phyloP scores from a whole-genome alignment of 2,797 vertebrate genomes.

The Holocentrus rufus region DNA sequence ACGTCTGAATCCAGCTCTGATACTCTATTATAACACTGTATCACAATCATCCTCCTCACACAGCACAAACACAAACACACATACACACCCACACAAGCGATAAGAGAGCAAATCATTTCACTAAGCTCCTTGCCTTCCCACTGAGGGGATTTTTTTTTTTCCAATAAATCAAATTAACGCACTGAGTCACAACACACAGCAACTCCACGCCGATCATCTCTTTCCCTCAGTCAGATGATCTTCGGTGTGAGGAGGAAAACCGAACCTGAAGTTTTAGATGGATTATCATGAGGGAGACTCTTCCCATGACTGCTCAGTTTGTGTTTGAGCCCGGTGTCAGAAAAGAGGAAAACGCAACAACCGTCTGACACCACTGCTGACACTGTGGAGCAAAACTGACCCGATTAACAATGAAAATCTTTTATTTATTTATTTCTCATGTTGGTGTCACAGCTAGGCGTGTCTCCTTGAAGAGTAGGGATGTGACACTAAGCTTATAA shows the following conservation, averaged over 20 bases:
- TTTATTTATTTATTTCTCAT: background rate
- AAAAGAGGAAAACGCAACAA: background rate
- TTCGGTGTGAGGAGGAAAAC: slow-evolving; percentile 4
- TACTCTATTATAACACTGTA: slow-evolving; percentile 50
- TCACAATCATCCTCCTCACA: slow-evolving; percentile 49
- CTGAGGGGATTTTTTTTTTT: slow-evolving; percentile 28
- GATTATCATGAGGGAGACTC: background rate
- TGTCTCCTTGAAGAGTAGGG: background rate
- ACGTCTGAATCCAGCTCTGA: slow-evolving; percentile 45
- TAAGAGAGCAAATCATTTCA: slow-evolving; percentile 53
- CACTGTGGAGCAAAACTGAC: background rate
- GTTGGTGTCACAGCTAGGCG: background rate
- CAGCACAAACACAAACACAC: slow-evolving; percentile 54
- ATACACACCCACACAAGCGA: slow-evolving; percentile 41
- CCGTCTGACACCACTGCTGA: no score
- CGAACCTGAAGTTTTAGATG: background rate
- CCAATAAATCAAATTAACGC: slow-evolving; percentile 45
- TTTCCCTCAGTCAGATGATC: slow-evolving; percentile 14
- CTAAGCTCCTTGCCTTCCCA: slow-evolving; percentile 43
- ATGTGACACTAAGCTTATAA: background rate
- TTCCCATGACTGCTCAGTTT: background rate
- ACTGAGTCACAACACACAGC: slow-evolving; percentile 37
- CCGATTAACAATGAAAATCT: background rate
- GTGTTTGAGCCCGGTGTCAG: background rate
- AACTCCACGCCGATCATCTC: slow-evolving; percentile 15